Evolutionary conservation across 1,140 invertebrate genomes (phyloP), one percentile per base, ranked within the genome.

Genomic region (Dendrolimus kikuchii): DNA sequence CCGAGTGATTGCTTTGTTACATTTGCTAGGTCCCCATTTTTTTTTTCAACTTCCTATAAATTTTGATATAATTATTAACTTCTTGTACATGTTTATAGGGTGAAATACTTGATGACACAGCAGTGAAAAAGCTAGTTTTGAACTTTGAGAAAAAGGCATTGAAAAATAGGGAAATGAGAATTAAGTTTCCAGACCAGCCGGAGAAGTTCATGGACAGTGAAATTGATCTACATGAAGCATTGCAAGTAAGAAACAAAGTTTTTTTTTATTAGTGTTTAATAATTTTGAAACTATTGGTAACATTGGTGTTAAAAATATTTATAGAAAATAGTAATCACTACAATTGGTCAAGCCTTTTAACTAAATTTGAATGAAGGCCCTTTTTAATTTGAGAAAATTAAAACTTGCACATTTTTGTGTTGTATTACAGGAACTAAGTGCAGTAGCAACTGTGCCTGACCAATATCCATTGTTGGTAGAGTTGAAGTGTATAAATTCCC

Each of bases 131-230:
- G 77, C 91, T 99, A 73, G 91, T 99, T 40, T 85, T 98, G 8
- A 89, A 94, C 46, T 98, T 99, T 89, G 98, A 99, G 76, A 99
- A 99, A 74, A 92, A 95, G 75, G 93, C 95, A 44, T 88, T 98
- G 0, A 97, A 94, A 83, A 99, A 99, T 82, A 95, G 98, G 78
- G 98, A 99, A 89, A 96, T 99, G 93, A 91, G 99, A 66, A 99
- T 99, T 0, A 99, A 99, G 86, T 99, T 97, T 88, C 95, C 97
- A 4, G 98, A 99, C 83, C 92, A 95, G 66, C 96, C 99, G 43
- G 96, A 99, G 77, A 98, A 98, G 83, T 99, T 99, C 87, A 99
- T 99, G 97, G 98, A 99, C 66, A 99, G 98, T 49, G 99, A 99
- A 89, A 88, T 99, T 7, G 97, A 99, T 86, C 86, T 99, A 45